A percentile compares a stretch with the other conserved stretches of the same genome.
Conservation (phyloP, 2,797 vertebrate species). For the Philypnodon macrostomus region DNA sequence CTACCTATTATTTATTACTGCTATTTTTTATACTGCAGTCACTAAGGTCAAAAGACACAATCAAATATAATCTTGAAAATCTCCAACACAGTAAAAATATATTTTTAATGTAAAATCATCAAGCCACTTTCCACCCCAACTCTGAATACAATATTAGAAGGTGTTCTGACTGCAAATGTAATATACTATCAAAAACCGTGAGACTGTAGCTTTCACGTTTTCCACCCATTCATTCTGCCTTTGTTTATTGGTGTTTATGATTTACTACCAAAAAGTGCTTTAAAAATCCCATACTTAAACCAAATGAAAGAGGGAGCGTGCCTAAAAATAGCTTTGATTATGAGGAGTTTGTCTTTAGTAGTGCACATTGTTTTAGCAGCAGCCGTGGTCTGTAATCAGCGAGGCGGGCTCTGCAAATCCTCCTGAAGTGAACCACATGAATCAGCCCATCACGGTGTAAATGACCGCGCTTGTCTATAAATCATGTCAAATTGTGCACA, state of each 20-base stretch:
- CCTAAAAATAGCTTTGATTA: slow-evolving; percentile 57
- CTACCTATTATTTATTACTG: no score
- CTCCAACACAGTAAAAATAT: no score
- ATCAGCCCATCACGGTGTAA: slow-evolving; percentile 45
- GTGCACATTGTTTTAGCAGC: slow-evolving; percentile 60
- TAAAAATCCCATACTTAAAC: slow-evolving; percentile 36
- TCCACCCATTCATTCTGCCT: slow-evolving; percentile 3
- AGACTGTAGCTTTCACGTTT: background rate
- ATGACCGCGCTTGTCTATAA: slow-evolving; percentile 61
- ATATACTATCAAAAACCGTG: no score
- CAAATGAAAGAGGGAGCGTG: slow-evolving; percentile 53
- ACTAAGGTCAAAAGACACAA: no score
- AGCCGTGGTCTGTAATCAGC: slow-evolving; percentile 60
- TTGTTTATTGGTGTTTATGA: slow-evolving; percentile 36
- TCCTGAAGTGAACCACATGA: slow-evolving; percentile 49
- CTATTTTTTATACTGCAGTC: no score
- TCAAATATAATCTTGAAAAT: no score
- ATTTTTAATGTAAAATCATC: no score
- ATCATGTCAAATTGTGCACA: slow-evolving; percentile 53
- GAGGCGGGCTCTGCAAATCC: slow-evolving; percentile 32
- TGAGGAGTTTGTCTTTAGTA: slow-evolving; percentile 34
- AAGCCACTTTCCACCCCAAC: no score
- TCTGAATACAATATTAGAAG: no score
- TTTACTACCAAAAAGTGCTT: slow-evolving; percentile 33
- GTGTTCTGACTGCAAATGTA: no score